These are phyloP conservation scores for Adelosebastes latens DNA, from an alignment of 2,797 vertebrate species.

Conservation along the genomic window DNA sequence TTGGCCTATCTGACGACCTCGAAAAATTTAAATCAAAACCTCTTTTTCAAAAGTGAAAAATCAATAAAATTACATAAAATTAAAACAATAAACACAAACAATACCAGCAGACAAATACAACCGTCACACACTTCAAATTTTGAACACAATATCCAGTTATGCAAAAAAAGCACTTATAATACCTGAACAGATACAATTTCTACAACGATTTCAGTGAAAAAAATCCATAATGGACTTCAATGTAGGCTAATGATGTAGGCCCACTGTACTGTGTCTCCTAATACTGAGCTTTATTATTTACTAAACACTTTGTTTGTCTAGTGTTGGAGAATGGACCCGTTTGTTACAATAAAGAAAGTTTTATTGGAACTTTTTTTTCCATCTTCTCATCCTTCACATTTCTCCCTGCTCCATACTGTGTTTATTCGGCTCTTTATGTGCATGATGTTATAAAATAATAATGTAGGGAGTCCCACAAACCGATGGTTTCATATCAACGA, in stretches of 20 bases:
- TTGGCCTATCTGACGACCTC: too few relatives aligned
- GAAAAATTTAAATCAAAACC: too few relatives aligned
- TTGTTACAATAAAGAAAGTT: neutral
- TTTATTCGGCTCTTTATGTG: neutral
- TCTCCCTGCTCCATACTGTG: neutral
- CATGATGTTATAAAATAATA: neutral
- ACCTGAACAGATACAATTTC: neutral
- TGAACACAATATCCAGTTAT: neutral
- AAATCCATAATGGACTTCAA: fast-evolving
- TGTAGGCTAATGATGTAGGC: neutral
- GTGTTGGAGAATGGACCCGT: neutral
- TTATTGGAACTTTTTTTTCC: neutral
- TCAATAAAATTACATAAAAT: too few relatives aligned
- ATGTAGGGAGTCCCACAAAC: neutral
- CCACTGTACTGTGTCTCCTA: fast-evolving
- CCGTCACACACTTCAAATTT: neutral
- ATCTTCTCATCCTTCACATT: neutral
- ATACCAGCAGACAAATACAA: neutral
- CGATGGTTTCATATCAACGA: neutral
- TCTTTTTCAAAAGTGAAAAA: too few relatives aligned
- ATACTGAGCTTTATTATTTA: neutral
- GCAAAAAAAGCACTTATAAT: neutral
- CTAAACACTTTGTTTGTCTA: neutral
- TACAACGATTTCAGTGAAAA: neutral
- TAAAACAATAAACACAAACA: neutral